These are phyloP conservation scores for Struthidea cinerea DNA, from an alignment of 2,113 vertebrate genomes.

Conservation along the genomic window DNA sequence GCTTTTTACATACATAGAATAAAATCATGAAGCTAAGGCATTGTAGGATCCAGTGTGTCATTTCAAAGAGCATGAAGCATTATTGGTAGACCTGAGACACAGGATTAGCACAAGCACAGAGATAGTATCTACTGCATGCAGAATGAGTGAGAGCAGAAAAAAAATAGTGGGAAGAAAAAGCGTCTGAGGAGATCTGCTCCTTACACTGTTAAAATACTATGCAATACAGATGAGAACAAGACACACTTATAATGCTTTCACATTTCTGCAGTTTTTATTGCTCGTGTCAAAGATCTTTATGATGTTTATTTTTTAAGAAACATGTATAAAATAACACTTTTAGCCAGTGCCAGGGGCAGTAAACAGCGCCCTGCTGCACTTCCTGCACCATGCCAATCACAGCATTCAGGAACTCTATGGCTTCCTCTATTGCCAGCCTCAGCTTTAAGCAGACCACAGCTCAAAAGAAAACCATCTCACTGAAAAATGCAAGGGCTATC, in stretches of 20 bases:
- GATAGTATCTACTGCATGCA: not conserved
- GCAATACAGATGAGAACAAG: not conserved
- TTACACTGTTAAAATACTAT: not conserved
- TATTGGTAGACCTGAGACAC: not conserved
- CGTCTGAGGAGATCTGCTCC: not conserved
- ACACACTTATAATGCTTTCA: not conserved
- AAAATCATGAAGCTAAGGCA: not conserved
- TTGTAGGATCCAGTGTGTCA: not conserved
- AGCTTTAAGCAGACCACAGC: not conserved
- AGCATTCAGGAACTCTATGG: slow-evolving; percentile 56
- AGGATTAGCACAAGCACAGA: not conserved
- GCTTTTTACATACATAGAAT: not conserved
- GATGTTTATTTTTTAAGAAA: not conserved
- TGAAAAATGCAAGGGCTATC: not conserved
- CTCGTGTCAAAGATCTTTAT: not conserved
- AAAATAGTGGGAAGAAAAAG: not conserved
- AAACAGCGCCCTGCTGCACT: slow-evolving; percentile 3
- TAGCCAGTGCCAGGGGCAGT: not conserved
- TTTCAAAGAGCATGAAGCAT: not conserved
- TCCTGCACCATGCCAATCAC: slow-evolving; percentile 26
- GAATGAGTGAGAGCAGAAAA: not conserved
- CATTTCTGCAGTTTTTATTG: not conserved
- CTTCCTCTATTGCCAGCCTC: slow-evolving; percentile 65
- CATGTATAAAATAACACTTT: slow-evolving; percentile 9
- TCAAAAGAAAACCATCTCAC: not conserved